phyloP scores from a whole-genome alignment of 2,888 invertebrate species.

The Holacanthella duospinosa region DNA sequence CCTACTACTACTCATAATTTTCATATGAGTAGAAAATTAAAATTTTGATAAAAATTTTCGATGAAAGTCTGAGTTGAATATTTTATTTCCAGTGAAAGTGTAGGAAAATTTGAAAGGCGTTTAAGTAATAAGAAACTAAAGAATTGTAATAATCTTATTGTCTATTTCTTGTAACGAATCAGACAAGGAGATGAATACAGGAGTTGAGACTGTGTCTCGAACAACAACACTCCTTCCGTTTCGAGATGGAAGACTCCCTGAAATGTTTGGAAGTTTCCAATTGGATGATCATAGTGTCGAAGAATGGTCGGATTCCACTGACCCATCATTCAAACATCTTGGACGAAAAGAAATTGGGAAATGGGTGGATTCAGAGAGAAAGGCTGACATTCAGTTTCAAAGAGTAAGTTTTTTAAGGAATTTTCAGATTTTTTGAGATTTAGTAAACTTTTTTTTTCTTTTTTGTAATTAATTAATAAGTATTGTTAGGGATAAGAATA shows the following conservation, averaged over 20 bases:
- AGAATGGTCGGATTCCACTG: slow-evolving; percentile 36
- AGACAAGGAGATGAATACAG: neutral
- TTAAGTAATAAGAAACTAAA: too few relatives aligned
- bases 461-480: too few relatives aligned
- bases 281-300: slow-evolving; percentile 37
- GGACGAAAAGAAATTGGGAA: slow-evolving; percentile 36
- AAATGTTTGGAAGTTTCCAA: slow-evolving; percentile 35
- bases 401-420: slow-evolving; percentile 25
- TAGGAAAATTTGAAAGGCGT: too few relatives aligned
- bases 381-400: slow-evolving; percentile 37
- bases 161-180: too few relatives aligned
- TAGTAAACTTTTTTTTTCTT: neutral
- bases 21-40: too few relatives aligned
- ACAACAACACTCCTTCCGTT: neutral
- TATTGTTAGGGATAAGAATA: too few relatives aligned
- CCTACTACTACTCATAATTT: too few relatives aligned
- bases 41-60: too few relatives aligned
- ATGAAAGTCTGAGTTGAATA: too few relatives aligned
- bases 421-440: neutral
- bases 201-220: neutral
- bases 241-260: slow-evolving; percentile 24
- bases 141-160: too few relatives aligned
- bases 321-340: slow-evolving; percentile 29
- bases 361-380: slow-evolving; percentile 34
- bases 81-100: too few relatives aligned